Percentiles rank a stretch among this genome's conserved stretches.
These are phyloP conservation scores for Ryuthela nishihirai DNA, from an alignment of 2,888 invertebrate genomes.

Conservation along the genomic window DNA sequence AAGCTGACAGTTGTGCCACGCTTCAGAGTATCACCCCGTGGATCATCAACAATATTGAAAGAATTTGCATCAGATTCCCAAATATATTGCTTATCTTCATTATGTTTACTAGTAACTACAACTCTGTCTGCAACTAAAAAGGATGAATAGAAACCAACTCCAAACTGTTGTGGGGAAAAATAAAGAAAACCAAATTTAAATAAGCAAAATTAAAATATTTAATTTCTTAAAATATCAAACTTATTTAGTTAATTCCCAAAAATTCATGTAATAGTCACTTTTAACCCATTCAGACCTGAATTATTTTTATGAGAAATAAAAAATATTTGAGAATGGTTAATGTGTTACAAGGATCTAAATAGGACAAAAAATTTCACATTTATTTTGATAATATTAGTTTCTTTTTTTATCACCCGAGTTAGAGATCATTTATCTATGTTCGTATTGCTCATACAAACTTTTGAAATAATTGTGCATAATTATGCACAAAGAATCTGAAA, in stretches of 20 bases:
- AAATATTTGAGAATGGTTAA: too few species aligned
- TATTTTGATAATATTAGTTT: too few species aligned
- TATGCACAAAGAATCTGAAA: too few species aligned
- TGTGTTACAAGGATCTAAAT: too few species aligned
- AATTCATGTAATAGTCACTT: not conserved
- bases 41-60: conserved; percentile 88
- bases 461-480: too few species aligned
- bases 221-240: not conserved
- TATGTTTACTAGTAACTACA: conserved; percentile 91
- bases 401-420: too few species aligned
- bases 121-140: conserved; percentile 96
- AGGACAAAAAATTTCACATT: too few species aligned
- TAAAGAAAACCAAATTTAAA: not conserved
- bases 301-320: too few species aligned
- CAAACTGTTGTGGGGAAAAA: conserved; percentile 61
- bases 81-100: conserved; percentile 88
- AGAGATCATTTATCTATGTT: too few species aligned
- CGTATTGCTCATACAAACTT: too few species aligned
- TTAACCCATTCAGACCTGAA: too few species aligned
- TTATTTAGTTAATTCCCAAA: not conserved
- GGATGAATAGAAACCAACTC: conserved; percentile 98
- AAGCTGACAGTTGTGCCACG: conserved; percentile 87
- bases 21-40: conserved; percentile 83
- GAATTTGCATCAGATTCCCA: conserved; percentile 96
- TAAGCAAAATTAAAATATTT: not conserved